A percentile compares a stretch with the other conserved stretches of the same genome.
Conservation (phyloP, 2,113 vertebrate genomes). For the Erythrocercus mccallii region DNA sequence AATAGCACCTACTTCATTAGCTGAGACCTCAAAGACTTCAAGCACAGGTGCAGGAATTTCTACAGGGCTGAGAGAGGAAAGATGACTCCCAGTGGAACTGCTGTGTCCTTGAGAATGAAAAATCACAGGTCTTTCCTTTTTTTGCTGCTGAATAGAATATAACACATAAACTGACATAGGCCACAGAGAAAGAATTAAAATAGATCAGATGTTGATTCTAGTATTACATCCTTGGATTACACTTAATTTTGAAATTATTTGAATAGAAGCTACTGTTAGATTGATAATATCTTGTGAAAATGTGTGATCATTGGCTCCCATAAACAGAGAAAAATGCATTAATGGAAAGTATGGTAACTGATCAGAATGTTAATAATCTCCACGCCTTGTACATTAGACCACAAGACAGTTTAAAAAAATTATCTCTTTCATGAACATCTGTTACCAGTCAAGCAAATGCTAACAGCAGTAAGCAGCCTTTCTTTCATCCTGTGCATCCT, state of each 20-base stretch:
- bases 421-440: conserved; percentile 31
- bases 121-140: background rate
- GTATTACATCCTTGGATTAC: background rate
- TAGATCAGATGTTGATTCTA: background rate
- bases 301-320: background rate
- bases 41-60: conserved; percentile 58
- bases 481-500: conserved; percentile 19
- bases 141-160: background rate
- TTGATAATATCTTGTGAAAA: background rate
- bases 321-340: conserved; percentile 22
- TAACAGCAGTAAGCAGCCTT: conserved; percentile 12
- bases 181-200: background rate
- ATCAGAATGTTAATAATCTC: conserved; percentile 28
- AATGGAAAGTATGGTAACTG: background rate
- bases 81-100: background rate
- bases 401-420: background rate
- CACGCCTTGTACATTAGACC: background rate
- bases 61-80: conserved; percentile 14
- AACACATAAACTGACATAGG: background rate
- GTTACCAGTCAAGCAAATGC: conserved; percentile 22
- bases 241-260: background rate
- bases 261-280: background rate
- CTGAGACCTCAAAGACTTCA: background rate
- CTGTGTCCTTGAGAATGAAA: conserved; percentile 45
- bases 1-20: conserved; percentile 56